phyloP scores from a whole-genome alignment of 2,888 invertebrate genomes.

The Conops quadrifasciatus region DNA sequence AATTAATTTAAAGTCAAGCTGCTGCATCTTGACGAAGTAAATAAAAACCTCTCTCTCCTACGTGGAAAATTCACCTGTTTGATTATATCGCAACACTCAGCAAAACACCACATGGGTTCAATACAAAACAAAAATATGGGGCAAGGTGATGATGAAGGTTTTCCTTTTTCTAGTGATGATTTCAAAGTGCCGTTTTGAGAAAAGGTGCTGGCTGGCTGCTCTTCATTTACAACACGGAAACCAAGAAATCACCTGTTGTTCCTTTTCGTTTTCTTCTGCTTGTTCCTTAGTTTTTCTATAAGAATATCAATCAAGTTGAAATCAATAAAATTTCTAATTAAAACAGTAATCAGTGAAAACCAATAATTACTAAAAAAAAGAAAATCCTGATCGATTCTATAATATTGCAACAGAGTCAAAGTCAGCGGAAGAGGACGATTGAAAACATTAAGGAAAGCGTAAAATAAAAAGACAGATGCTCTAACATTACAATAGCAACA shows the following conservation, averaged over 20 bases:
- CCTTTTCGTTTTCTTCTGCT: no score
- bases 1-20: no score
- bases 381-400: not conserved
- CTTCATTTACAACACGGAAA: not conserved
- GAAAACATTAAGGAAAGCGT: not conserved
- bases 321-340: slow-evolving; percentile 16
- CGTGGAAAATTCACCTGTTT: slow-evolving; percentile 7
- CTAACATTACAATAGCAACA: slow-evolving; percentile 21
- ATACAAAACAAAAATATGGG: not conserved
- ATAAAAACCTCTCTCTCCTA: not conserved
- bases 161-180: slow-evolving; percentile 9
- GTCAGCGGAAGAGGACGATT: not conserved
- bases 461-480: slow-evolving; percentile 21
- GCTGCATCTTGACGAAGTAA: no score
- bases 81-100: not conserved
- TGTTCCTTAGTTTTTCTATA: no score
- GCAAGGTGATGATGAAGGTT: slow-evolving; percentile 1
- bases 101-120: not conserved
- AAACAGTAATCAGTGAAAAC: not conserved
- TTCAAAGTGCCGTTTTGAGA: not conserved
- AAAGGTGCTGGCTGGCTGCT: no score
- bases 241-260: slow-evolving; percentile 17
- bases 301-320: not conserved
- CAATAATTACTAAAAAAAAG: not conserved
- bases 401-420: not conserved